These are phyloP conservation scores for Planococcus citri DNA, from an alignment of 1,140 invertebrate species.

Conservation along the genomic window DNA sequence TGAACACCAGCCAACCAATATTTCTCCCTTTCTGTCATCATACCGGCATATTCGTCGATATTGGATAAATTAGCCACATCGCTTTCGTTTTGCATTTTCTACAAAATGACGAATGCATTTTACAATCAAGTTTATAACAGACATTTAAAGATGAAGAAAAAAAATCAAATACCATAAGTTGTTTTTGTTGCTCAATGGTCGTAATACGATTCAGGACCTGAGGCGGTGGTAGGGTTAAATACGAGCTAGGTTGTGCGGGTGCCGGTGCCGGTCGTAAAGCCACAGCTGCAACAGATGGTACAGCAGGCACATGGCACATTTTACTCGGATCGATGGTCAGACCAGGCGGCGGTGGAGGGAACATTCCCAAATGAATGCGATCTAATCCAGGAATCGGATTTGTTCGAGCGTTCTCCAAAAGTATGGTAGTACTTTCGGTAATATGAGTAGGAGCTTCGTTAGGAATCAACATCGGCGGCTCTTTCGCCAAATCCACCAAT, in stretches of 20 bases:
- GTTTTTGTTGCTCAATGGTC: slow-evolving; percentile 6
- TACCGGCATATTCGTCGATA: slow-evolving; percentile 23
- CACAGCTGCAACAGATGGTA: background rate
- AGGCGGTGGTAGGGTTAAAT: slow-evolving; percentile 1
- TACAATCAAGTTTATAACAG: too few species aligned
- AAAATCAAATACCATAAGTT: background rate
- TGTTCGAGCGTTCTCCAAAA: background rate
- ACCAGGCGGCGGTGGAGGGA: background rate
- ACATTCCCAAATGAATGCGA: background rate
- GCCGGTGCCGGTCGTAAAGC: background rate
- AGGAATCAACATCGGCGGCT: background rate
- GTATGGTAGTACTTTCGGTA: background rate
- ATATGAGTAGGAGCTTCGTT: background rate
- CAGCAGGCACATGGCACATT: background rate
- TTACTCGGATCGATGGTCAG: slow-evolving; percentile 10
- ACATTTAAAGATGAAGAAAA: too few species aligned
- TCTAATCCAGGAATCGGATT: background rate
- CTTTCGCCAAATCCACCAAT: background rate
- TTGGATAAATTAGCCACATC: background rate
- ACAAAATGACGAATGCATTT: background rate
- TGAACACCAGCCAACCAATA: slow-evolving; percentile 25
- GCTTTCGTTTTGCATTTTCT: slow-evolving; percentile 21
- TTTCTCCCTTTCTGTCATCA: slow-evolving; percentile 25
- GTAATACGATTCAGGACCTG: background rate
- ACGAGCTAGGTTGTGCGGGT: background rate